These are phyloP conservation scores for Hippocampus mohnikei DNA, from an alignment of 2,113 vertebrate genomes.

Conservation along the genomic window DNA sequence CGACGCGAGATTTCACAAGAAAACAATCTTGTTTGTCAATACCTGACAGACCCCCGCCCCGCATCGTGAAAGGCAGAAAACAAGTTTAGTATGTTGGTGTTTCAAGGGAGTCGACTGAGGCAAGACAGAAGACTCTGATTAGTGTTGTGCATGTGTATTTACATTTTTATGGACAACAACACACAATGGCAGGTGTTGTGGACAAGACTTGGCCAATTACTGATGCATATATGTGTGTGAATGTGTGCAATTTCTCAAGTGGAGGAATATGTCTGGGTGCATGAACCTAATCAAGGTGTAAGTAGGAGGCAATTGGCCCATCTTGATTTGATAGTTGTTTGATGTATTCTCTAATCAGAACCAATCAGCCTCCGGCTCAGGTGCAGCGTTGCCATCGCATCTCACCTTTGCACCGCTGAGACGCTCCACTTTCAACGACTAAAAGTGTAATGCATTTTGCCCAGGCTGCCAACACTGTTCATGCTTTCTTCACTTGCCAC, in stretches of 20 bases:
- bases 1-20: constrained; percentile 31
- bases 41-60: too few relatives aligned
- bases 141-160: constrained; percentile 30
- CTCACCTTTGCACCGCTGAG: constrained; percentile 44
- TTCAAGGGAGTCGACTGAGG: constrained; percentile 55
- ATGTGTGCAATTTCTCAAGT: constrained; percentile 31
- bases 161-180: constrained; percentile 4
- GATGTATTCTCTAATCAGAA: constrained; percentile 71
- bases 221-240: constrained; percentile 40
- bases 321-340: constrained; percentile 70
- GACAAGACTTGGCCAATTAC: background rate
- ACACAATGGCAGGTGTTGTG: background rate
- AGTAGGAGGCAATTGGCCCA: constrained; percentile 63
- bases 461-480: constrained; percentile 17
- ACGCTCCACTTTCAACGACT: constrained; percentile 45
- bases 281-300: constrained; percentile 68
- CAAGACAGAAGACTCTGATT: constrained; percentile 36
- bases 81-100: constrained; percentile 36
- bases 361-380: constrained; percentile 61
- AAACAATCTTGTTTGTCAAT: constrained; percentile 23
- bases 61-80: constrained; percentile 29
- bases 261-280: constrained; percentile 59
- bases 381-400: constrained; percentile 43
- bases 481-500: constrained; percentile 21
- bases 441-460: constrained; percentile 45